Evolutionary conservation across 2,113 vertebrate genomes (phyloP), one percentile per base, ranked within the genome.

Genomic region (Planiliza haematocheilus): DNA sequence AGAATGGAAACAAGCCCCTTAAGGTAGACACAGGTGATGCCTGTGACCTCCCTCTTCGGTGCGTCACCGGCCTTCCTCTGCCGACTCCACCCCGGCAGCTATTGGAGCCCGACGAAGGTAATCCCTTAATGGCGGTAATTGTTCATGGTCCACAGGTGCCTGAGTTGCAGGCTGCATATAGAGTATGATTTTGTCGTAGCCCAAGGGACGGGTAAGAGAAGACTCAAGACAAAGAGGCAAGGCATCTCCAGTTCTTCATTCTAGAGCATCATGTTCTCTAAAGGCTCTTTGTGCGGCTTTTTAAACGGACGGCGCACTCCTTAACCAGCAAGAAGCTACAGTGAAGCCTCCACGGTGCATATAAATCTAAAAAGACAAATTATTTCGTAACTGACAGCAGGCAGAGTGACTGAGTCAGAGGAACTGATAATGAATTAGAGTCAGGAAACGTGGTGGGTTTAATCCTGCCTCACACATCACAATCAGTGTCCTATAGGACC

Each of bases 41-140:
- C 50, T 62, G 49, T 16, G 50, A 65, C 56, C 63, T 74, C 84
- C 78, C 43, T 53, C 53, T 41, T 11, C 41, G 21, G 7, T 59
- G 65, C 42, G 48, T 85, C 82, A 84, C 61, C 20, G 36, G 41
- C 17, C 64, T 56, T 14, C 57, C 55, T 81, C 13, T 5, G 0
- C 42, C 17, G 58, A 58, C 70, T 69, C 63, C 70, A 65, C 71
- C 81, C 60, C 24, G 5, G 56, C 60, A 60, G 74, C 84, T 57
- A 48, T 17, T 34, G 74, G 49, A 77, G 48, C 43, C 79, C 71
- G 71, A 84, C 86, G 71, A 76, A 78, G 70, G 77, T 82, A 89
- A 91, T 84, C 77, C 79, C 60, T 63, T 90, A 86, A 90, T 89
- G 77, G 85, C 76, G 63, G 83, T 73, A 72, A 86, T 84, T 86